Conservation (phyloP, 1,140 invertebrate genomes). For the Lithobius niger region DNA sequence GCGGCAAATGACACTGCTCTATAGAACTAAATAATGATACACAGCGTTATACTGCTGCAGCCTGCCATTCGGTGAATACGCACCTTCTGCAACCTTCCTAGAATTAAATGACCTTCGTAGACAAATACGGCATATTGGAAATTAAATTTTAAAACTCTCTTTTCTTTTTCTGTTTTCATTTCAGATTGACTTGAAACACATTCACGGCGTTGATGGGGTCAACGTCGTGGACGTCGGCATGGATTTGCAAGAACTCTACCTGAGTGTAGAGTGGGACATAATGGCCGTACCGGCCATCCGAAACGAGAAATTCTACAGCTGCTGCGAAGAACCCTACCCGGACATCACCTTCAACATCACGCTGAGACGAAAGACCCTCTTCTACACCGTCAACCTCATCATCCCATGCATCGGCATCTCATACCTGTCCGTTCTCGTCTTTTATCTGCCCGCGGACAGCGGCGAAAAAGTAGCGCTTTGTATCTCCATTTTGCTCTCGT, state of each 20-base stretch:
- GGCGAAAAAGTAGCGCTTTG: slow-evolving; percentile 94
- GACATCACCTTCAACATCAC: slow-evolving; percentile 98
- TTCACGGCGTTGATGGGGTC: slow-evolving; percentile 59
- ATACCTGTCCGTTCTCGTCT: slow-evolving; percentile 93
- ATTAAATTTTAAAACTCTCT: no score
- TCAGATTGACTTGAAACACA: slow-evolving; percentile 74
- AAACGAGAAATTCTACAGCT: slow-evolving; percentile 79
- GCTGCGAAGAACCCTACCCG: slow-evolving; percentile 48
- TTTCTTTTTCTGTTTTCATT: slow-evolving; percentile 25
- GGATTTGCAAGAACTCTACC: slow-evolving; percentile 86
- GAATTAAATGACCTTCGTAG: no score
- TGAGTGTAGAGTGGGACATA: slow-evolving; percentile 96
- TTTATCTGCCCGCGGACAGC: slow-evolving; percentile 95
- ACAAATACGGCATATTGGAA: no score
- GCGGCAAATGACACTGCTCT: no score
- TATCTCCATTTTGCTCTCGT: slow-evolving; percentile 93
- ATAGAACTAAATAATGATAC: no score
- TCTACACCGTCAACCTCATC: slow-evolving; percentile 94
- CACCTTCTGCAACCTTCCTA: no score
- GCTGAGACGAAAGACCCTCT: slow-evolving; percentile 85
- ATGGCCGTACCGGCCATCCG: slow-evolving; percentile 59
- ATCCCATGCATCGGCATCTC: slow-evolving; percentile 93
- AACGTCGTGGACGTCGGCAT: slow-evolving; percentile 75
- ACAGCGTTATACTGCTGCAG: no score
- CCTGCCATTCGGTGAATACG: no score